These are phyloP conservation scores for Prenolepis imparis DNA, from an alignment of 2,888 invertebrate genomes.

Conservation along the genomic window DNA sequence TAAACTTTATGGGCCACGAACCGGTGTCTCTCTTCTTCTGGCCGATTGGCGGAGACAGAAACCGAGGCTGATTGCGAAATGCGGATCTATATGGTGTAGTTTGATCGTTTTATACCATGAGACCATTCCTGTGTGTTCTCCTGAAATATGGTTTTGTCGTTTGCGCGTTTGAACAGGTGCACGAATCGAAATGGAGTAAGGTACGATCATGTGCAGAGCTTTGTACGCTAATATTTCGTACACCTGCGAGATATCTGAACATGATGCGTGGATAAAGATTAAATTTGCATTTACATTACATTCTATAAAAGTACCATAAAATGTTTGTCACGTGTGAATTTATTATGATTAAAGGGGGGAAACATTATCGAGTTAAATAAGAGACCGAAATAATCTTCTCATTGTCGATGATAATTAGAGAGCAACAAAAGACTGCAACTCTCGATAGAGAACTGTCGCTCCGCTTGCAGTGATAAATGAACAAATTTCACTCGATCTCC, in stretches of 20 bases:
- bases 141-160: slow-evolving; percentile 29
- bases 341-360: neutral
- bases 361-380: neutral
- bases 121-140: slow-evolving; percentile 30
- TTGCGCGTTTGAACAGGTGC: slow-evolving; percentile 12
- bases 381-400: neutral
- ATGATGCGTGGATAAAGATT: neutral
- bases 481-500: neutral
- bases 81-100: slow-evolving; percentile 56
- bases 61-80: slow-evolving; percentile 71
- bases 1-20: slow-evolving; percentile 67
- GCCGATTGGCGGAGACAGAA: slow-evolving; percentile 65
- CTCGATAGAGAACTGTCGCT: neutral
- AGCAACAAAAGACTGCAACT: neutral
- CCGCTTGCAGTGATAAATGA: neutral
- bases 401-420: neutral
- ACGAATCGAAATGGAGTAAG: slow-evolving; percentile 26
- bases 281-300: slow-evolving; percentile 22
- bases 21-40: slow-evolving; percentile 43
- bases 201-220: neutral
- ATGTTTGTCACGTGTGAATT: neutral
- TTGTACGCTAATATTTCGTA: neutral
- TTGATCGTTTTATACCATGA: slow-evolving; percentile 65
- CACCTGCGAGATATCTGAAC: neutral
- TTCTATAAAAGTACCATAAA: neutral